Conservation (phyloP, 2,113 vertebrate genomes). For the Cephalopterus ornatus region DNA sequence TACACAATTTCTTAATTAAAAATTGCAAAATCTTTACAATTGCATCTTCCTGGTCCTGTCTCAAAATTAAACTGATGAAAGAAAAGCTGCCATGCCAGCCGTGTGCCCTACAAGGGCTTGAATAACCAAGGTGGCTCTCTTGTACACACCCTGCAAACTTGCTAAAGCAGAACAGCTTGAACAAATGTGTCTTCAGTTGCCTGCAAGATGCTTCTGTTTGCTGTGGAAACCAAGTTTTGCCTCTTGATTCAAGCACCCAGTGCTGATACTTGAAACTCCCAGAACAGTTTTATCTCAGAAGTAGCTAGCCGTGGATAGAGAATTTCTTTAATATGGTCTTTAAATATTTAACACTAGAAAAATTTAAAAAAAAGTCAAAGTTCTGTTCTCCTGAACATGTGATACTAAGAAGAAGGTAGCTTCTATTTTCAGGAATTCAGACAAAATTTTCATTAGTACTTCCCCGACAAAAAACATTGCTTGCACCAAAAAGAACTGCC, state of each 20-base stretch:
- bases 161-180: neutral
- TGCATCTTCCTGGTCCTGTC: neutral
- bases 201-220: neutral
- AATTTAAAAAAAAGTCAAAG: neutral
- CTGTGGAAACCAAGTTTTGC: neutral
- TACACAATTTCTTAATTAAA: constrained; percentile 36
- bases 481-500: neutral
- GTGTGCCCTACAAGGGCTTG: neutral
- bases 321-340: neutral
- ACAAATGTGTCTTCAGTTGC: neutral
- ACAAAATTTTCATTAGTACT: neutral
- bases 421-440: constrained; percentile 8
- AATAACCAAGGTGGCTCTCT: neutral
- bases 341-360: neutral
- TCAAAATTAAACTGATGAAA: constrained; percentile 2
- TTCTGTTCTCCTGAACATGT: neutral
- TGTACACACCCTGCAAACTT: neutral
- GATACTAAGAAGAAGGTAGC: neutral
- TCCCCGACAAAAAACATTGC: neutral
- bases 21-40: constrained; percentile 27
- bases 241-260: neutral
- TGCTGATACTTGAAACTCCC: neutral
- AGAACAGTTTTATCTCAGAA: neutral
- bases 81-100: neutral
- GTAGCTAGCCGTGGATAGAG: neutral